Percentiles rank a stretch among this genome's conserved stretches.
Conservation (phyloP, 2,888 invertebrate species). For the Ceraclea dissimilis region DNA sequence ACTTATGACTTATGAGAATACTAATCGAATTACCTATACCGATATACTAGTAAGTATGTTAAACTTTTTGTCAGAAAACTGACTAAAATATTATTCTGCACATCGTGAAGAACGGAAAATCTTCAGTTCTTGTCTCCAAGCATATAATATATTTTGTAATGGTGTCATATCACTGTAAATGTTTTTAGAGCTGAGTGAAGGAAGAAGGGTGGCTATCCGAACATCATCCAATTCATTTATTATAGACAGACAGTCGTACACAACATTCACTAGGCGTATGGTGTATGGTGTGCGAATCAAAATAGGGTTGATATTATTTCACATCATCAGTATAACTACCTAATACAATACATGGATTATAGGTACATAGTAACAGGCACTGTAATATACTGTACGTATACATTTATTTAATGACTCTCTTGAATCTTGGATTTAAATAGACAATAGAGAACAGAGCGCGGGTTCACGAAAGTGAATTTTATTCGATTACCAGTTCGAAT, state of each 20-base stretch:
- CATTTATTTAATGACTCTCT: neutral
- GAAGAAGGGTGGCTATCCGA: conserved; percentile 24
- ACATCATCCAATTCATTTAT: conserved; percentile 43
- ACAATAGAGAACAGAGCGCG: no score
- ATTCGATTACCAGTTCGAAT: no score
- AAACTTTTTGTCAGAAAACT: no score
- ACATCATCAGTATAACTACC: neutral
- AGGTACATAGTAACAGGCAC: conserved; percentile 5
- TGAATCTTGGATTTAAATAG: neutral
- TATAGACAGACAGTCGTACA: conserved; percentile 41
- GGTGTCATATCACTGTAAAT: neutral
- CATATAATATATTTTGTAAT: no score
- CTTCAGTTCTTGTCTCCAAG: no score
- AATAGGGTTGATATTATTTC: conserved; percentile 11
- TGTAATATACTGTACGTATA: neutral
- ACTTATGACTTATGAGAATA: no score
- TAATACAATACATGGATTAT: neutral
- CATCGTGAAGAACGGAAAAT: no score
- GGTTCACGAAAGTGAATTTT: no score
- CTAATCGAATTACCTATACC: no score
- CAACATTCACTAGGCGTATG: conserved; percentile 24
- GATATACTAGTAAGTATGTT: no score
- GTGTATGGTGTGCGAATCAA: conserved; percentile 26
- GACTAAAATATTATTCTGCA: no score
- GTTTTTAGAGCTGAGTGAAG: neutral